Evolutionary conservation across 2,797 vertebrate species (phyloP).

Genomic region (Perodicticus potto): DNA sequence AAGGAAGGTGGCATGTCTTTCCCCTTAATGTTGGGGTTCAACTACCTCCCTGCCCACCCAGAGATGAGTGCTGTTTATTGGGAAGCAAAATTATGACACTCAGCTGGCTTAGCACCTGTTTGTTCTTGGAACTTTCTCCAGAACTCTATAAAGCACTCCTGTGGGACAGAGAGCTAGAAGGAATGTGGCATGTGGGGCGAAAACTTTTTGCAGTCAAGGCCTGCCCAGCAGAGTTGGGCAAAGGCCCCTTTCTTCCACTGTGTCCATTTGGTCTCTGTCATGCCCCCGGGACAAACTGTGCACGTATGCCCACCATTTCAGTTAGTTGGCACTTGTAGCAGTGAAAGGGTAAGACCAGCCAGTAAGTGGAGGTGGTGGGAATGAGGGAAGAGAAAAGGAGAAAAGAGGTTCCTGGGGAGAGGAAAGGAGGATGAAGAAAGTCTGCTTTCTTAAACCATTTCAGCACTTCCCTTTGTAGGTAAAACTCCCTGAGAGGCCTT

Average conservation of each 20-base stretch:
- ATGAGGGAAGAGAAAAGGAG: not conserved
- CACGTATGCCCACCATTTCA: not conserved
- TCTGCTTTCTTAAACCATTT: not conserved
- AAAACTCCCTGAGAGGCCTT: not conserved
- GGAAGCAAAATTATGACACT: not conserved
- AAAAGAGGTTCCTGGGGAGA: not conserved
- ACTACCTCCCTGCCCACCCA: constrained; percentile 66
- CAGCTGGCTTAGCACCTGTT: not conserved
- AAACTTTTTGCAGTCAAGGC: not conserved
- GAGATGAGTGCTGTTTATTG: constrained; percentile 25
- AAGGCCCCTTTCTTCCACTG: not conserved
- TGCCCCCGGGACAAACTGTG: not conserved
- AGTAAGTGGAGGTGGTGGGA: not conserved
- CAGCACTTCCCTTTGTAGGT: not conserved
- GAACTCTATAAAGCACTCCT: not conserved
- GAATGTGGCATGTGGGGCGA: not conserved
- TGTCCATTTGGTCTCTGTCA: not conserved
- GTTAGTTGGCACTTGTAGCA: not conserved
- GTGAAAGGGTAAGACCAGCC: not conserved
- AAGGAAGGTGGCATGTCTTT: constrained; percentile 51
- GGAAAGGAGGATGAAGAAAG: not conserved
- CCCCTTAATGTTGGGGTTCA: constrained; percentile 52
- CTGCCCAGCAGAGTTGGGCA: not conserved
- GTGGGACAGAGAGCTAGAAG: not conserved
- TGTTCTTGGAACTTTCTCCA: not conserved